A percentile compares a stretch with the other conserved stretches of the same genome.
These are phyloP conservation scores for Goniozus legneri DNA, from an alignment of 1,140 invertebrate species.

Conservation along the genomic window DNA sequence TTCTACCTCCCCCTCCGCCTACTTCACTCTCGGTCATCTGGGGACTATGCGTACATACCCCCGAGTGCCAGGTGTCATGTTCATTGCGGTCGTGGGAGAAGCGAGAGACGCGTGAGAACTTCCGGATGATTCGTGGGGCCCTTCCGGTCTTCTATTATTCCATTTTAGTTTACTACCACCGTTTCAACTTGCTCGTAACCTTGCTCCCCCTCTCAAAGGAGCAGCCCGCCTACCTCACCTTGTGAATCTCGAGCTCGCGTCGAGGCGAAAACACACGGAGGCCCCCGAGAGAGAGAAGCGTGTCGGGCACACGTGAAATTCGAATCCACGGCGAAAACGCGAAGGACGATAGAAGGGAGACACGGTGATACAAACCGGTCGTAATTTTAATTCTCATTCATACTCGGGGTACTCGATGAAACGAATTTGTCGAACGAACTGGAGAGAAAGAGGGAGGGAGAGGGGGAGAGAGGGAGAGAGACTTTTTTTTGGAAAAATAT, in stretches of 20 bases:
- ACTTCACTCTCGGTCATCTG: slow-evolving; percentile 5
- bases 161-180: slow-evolving; percentile 48
- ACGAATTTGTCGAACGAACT: too few relatives aligned
- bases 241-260: not conserved
- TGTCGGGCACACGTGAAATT: too few relatives aligned
- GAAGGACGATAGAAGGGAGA: too few relatives aligned
- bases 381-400: too few relatives aligned
- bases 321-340: too few relatives aligned
- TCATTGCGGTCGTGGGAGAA: slow-evolving; percentile 52
- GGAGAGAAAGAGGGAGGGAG: too few relatives aligned
- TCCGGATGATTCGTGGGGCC: slow-evolving; percentile 49
- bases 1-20: slow-evolving; percentile 7
- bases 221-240: not conserved
- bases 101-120: slow-evolving; percentile 56
- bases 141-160: slow-evolving; percentile 54
- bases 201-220: slow-evolving; percentile 13
- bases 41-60: slow-evolving; percentile 4
- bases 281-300: too few relatives aligned
- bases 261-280: not conserved
- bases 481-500: too few relatives aligned
- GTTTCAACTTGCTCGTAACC: slow-evolving; percentile 21
- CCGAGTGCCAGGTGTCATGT: slow-evolving; percentile 54
- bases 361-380: too few relatives aligned
- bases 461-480: too few relatives aligned
- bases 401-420: too few relatives aligned